A percentile compares a stretch with the other conserved stretches of the same genome.
phyloP scores from a whole-genome alignment of 23 tunicate genomes.

The Oikopleura vanhoeffeni region DNA sequence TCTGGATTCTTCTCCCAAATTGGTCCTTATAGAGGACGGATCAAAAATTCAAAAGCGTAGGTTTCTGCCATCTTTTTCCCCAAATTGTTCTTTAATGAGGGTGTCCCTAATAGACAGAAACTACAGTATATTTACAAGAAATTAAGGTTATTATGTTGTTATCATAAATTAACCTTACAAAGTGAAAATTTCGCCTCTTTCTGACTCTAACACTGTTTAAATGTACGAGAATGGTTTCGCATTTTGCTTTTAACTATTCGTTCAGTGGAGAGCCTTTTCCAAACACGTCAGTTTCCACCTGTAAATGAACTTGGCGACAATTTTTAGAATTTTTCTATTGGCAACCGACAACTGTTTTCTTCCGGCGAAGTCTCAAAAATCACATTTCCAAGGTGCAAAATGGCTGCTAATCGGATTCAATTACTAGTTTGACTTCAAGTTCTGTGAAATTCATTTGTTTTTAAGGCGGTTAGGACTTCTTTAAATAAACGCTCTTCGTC shows the following conservation, averaged over 20 bases:
- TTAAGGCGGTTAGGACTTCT: conserved; percentile 29
- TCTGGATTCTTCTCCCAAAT: too few relatives aligned
- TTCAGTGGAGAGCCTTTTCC: background rate
- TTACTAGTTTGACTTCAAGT: conserved; percentile 33
- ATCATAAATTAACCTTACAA: too few relatives aligned
- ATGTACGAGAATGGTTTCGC: background rate
- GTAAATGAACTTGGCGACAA: background rate
- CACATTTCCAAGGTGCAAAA: conserved; percentile 72
- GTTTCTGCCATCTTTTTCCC: too few relatives aligned
- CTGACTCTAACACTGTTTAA: background rate
- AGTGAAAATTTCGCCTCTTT: background rate
- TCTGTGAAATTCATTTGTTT: conserved; percentile 48
- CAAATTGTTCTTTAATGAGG: too few relatives aligned
- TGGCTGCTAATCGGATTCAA: conserved; percentile 34
- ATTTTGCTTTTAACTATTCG: background rate
- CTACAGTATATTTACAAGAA: too few relatives aligned
- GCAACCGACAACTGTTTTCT: conserved; percentile 28
- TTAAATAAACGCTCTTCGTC: background rate
- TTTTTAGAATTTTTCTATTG: background rate
- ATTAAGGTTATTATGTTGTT: too few relatives aligned
- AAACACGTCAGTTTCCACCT: background rate
- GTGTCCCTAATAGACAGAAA: too few relatives aligned
- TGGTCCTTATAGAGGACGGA: too few relatives aligned
- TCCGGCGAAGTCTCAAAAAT: conserved; percentile 21
- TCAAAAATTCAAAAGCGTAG: too few relatives aligned